Evolutionary conservation across 2,888 invertebrate species (phyloP), one percentile per base, ranked within the genome.

Genomic region (Blastobasis adustella): DNA sequence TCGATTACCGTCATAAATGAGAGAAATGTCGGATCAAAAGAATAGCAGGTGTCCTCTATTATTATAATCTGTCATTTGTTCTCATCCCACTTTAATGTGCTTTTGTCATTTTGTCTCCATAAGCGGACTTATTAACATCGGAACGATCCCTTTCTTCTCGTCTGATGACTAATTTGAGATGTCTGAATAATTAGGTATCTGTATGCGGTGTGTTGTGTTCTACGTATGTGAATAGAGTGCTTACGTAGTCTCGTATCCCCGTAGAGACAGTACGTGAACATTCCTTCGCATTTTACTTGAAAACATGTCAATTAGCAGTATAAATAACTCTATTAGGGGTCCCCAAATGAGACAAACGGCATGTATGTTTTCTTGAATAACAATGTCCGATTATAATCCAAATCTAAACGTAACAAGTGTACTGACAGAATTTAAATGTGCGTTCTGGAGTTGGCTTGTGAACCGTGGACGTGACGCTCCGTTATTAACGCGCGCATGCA

Each of bases 11-110:
- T 85, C 86, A 88, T 87, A 88, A 87, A 87, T 86, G 86, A 87
- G 87, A 84, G 85, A 85, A 85, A 83, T 86, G 83, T 80, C 72
- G 71, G 86, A 87, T 88, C 88, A 85, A 86, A 86, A 86, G 87
- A 81, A 87, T 84, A 84, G 79, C 88, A 88, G 88, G 88, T 88
- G 87, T 84, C 70, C 73, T 73, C 79, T 80, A 82, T 87, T 88
- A 84, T 79, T 76, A 83, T 80, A 82, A 86, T 86, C 82, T 83
- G 84, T 85, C 84, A 86, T 85, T 82, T 73, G 74, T 75, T 69
- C 73, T 79, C 76, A 75, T 74, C 70, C 71, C 61, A 65, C 69
- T 77, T 77, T 75, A 71, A 72, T 74, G 75, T 75, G 63, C 71
- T 76, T 76, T 76, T 79, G 70, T 81, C 69, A 69, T 76, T 71